Base-by-base conservation (phyloP, 2,113 vertebrate species). In the Halcyon malimbica region DNA sequence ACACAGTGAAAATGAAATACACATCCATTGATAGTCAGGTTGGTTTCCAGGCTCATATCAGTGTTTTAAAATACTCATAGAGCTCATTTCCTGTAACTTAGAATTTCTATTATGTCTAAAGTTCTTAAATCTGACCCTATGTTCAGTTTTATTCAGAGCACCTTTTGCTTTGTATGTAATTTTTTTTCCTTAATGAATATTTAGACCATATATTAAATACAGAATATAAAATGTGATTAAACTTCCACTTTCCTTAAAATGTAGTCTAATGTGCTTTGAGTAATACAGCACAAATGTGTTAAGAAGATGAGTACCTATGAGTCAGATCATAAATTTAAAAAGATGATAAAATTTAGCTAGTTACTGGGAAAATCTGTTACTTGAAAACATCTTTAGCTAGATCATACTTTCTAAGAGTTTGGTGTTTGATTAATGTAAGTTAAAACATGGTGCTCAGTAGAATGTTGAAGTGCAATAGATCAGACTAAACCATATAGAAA, bases 1-100 rank as follows among this genome's bases (percentile, higher is more conserved):
- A 98, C 90, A 96, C 50, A 70, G 17, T 37, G 89, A 94, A 97
- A 96, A 97, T 96, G 56, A 95, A 97, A 80, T 82, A 90, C 54
- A 44, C 64, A 89, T 97, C 91, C 91, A 93, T 82, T 97, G 94
- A 92, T 90, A 96, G 35, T 35, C 35, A 35, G 59, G 96, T 96
- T 89, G 65, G 93, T 91, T 96, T 96, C 91, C 50, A 64, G 89
- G 83, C 91, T 96, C 44, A 3, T 83, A 84, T 84, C 74, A 70
- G 76, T 93, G 83, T 96, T 93, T 80, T 83, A 64, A 94, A 91
- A 82, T 59, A 80, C 41, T 82, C 68, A 81, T 16, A 79, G 64
- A 84, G 48, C 69, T 96, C 95, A 85, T 95, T 96, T 93, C 29
- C 60, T 48, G 33, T 83, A 90, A 83, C 71, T 90, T 57, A 89